phyloP scores from a whole-genome alignment of 2,113 vertebrate genomes.

The Melanocharis versteri region DNA sequence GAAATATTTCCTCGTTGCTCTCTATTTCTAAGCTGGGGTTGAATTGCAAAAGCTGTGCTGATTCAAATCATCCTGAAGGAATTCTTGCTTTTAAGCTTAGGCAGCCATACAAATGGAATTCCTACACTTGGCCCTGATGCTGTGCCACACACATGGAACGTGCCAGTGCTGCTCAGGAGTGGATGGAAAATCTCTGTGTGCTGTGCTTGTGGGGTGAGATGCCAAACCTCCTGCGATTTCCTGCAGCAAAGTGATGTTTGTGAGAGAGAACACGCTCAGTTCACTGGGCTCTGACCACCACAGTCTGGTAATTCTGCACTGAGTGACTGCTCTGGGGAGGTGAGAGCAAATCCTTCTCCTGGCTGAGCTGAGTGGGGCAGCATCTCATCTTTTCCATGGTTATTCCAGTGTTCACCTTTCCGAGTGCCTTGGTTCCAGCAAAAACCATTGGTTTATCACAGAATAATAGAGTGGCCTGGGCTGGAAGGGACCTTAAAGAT shows the following conservation, averaged over 20 bases:
- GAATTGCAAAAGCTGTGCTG: conserved; percentile 8
- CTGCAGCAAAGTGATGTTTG: neutral
- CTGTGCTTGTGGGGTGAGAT: neutral
- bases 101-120: neutral
- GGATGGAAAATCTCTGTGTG: neutral
- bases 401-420: neutral
- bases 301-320: neutral
- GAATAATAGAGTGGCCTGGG: neutral
- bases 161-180: neutral
- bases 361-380: neutral
- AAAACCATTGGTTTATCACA: neutral
- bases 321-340: neutral
- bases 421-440: neutral
- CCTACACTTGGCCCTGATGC: neutral
- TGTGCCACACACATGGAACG: neutral
- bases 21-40: neutral
- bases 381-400: neutral
- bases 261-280: neutral
- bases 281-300: neutral
- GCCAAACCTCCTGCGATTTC: neutral
- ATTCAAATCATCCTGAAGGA: conserved; percentile 22
- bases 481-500: neutral
- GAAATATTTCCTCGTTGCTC: neutral
- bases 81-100: neutral
- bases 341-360: neutral